Evolutionary conservation across 2,888 invertebrate genomes (phyloP).

Genomic region (Nematopogon swammerdamellus): DNA sequence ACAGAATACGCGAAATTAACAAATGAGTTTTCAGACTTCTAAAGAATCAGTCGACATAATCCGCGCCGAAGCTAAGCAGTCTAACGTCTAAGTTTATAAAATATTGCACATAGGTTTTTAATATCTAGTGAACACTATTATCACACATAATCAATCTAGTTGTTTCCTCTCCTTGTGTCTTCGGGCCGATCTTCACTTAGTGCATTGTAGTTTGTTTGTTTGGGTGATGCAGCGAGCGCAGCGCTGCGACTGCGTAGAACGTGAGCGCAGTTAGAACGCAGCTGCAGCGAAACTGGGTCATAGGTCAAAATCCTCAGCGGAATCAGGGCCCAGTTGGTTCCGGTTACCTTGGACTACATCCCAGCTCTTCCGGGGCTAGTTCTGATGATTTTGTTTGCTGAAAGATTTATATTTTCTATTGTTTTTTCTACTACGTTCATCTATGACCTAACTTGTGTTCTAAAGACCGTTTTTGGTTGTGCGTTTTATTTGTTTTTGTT

Average conservation of each 20-base stretch:
- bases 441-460: no score
- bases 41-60: slow-evolving; percentile 31
- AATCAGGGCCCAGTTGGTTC: slow-evolving; percentile 7
- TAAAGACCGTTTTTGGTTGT: no score
- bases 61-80: slow-evolving; percentile 23
- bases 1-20: slow-evolving; percentile 12
- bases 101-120: slow-evolving; percentile 11
- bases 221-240: slow-evolving; percentile 18
- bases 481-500: slow-evolving; percentile 11
- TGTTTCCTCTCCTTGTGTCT: slow-evolving; percentile 14
- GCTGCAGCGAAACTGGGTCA: slow-evolving; percentile 43
- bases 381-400: no score
- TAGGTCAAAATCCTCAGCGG: slow-evolving; percentile 29
- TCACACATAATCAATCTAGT: slow-evolving; percentile 21
- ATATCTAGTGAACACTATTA: slow-evolving; percentile 47
- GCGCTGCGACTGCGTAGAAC: slow-evolving; percentile 27
- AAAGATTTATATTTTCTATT: no score
- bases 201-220: slow-evolving; percentile 8
- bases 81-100: slow-evolving; percentile 13
- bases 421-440: no score
- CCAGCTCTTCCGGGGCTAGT: slow-evolving; percentile 20
- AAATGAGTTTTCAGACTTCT: slow-evolving; percentile 27
- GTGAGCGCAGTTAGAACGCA: slow-evolving; percentile 19
- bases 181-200: neutral
- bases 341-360: slow-evolving; percentile 16